A percentile compares a stretch with the other conserved stretches of the same genome.
Conservation (phyloP, 2,797 vertebrate genomes). For the Avahi laniger region DNA sequence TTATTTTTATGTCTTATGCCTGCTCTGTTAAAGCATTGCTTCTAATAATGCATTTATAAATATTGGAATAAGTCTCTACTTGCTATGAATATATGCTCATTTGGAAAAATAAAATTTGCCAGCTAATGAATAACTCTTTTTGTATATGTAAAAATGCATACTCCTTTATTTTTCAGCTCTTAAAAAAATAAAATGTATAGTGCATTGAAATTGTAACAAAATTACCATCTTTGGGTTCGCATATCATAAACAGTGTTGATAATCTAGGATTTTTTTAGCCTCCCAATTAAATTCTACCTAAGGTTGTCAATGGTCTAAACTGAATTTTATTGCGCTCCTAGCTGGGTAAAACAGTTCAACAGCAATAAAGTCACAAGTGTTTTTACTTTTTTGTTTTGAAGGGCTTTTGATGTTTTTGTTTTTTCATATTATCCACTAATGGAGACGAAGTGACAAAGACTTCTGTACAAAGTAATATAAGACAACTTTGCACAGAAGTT, state of each 20-base stretch:
- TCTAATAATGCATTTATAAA: not conserved
- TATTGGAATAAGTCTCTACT: not conserved
- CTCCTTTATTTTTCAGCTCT: not conserved
- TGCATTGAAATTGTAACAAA: not conserved
- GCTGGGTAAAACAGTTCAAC: not conserved
- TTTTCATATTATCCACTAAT: not conserved
- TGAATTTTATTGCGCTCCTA: not conserved
- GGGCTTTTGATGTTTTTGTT: not conserved
- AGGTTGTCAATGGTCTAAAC: not conserved
- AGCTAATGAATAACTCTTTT: not conserved
- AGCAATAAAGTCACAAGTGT: not conserved
- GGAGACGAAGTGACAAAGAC: not conserved
- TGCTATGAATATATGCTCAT: not conserved
- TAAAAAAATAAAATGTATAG: not conserved
- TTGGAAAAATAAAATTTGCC: not conserved
- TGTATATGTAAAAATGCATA: not conserved
- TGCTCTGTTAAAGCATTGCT: not conserved
- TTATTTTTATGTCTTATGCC: not conserved
- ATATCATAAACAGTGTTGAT: rapidly evolving
- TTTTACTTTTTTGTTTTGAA: not conserved
- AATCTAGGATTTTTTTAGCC: not conserved
- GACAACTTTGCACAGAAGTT: no score
- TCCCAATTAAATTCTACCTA: not conserved
- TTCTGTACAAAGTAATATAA: no score
- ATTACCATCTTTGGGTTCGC: not conserved